A percentile compares a stretch with the other conserved stretches of the same genome.
phyloP scores from a whole-genome alignment of 2,113 vertebrate species.

The Rhinolophus ferrumequinum region DNA sequence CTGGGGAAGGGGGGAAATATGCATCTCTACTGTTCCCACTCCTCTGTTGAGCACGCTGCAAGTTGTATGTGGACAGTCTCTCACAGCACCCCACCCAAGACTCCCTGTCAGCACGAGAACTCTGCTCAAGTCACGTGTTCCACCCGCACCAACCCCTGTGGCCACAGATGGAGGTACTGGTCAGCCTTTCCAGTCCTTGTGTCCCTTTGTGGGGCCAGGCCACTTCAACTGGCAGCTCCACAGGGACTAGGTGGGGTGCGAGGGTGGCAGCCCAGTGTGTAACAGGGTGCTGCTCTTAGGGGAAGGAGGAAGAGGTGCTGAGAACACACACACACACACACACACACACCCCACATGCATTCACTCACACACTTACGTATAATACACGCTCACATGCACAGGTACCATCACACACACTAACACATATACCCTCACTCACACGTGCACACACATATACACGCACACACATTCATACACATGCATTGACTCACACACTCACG shows the following conservation, averaged over 20 bases:
- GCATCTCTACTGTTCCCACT: background rate
- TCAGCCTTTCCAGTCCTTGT: background rate
- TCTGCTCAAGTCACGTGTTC: background rate
- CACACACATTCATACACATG: no score
- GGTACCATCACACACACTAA: background rate
- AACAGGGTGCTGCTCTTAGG: background rate
- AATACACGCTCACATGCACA: background rate
- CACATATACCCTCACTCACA: background rate
- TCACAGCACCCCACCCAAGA: background rate
- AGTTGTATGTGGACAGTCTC: no score
- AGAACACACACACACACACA: background rate
- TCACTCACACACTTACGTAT: background rate
- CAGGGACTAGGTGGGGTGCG: no score
- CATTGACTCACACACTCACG: no score
- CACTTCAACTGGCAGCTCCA: background rate
- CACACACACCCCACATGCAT: fast-evolving
- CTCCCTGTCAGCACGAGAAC: no score
- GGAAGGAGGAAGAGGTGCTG: background rate
- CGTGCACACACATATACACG: fast-evolving
- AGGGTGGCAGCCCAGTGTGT: background rate
- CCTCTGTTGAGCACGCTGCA: background rate
- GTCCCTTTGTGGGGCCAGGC: background rate
- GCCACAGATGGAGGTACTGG: fast-evolving
- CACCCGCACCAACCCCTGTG: fast-evolving
- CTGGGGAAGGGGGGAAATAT: background rate